A percentile compares a stretch with the other conserved stretches of the same genome.
These are phyloP conservation scores for Darevskia nairensis DNA, from an alignment of 2,797 vertebrate genomes.

Conservation along the genomic window DNA sequence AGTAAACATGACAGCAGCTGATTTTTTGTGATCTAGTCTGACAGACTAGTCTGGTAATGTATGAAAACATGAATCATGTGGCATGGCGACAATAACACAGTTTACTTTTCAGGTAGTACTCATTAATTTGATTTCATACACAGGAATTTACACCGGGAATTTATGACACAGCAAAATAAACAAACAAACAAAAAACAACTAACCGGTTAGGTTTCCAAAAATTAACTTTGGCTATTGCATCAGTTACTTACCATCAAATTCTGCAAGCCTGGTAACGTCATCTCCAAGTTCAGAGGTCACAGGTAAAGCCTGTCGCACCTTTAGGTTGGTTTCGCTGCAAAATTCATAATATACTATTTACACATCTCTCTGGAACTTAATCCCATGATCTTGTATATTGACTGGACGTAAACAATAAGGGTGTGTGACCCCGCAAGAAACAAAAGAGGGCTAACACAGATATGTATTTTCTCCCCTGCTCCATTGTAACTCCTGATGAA, in stretches of 20 bases:
- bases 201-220: not conserved
- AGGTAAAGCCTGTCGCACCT: constrained; percentile 86
- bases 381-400: not conserved
- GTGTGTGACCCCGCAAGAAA: not conserved
- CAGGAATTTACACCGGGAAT: not conserved
- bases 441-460: not conserved
- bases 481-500: not conserved
- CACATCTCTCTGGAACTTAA: not conserved
- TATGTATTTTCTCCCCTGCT: not conserved
- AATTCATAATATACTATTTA: constrained; percentile 42
- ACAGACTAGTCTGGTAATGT: too few species aligned
- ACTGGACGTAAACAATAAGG: not conserved
- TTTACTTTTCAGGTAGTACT: too few species aligned
- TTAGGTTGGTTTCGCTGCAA: constrained; percentile 88
- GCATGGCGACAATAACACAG: too few species aligned
- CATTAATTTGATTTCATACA: not conserved
- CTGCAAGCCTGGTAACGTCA: constrained; percentile 80
- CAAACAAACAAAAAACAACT: not conserved
- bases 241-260: constrained; percentile 86
- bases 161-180: not conserved
- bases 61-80: too few species aligned
- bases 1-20: too few species aligned
- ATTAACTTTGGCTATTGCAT: not conserved
- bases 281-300: constrained; percentile 85
- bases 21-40: too few species aligned